These are phyloP conservation scores for Drosophila setosimentum DNA, from an alignment of 2,888 invertebrate species.

Conservation along the genomic window DNA sequence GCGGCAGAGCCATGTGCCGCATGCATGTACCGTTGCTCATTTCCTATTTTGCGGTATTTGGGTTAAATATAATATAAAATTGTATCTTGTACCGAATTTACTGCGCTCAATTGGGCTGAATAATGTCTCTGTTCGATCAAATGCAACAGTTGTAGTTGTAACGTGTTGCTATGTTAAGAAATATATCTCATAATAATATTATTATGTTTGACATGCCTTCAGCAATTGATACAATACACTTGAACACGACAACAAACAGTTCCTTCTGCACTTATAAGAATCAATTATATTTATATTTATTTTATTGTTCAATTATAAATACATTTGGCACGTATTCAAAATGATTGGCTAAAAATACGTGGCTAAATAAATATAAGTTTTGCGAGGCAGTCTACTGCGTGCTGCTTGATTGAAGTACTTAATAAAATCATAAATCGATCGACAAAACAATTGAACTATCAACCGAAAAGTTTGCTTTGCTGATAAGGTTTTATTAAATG, in stretches of 20 bases:
- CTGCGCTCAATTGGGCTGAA: constrained; percentile 49
- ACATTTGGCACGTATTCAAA: constrained; percentile 31
- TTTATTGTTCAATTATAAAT: constrained; percentile 2
- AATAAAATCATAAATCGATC: constrained; percentile 20
- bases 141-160: constrained; percentile 7
- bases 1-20: constrained; percentile 33
- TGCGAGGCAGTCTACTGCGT: neutral
- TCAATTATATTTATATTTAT: constrained; percentile 22
- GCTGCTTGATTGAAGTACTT: constrained; percentile 15
- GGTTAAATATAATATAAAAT: constrained; percentile 12
- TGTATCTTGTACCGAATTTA: constrained; percentile 26
- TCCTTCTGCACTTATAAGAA: neutral
- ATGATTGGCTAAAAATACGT: constrained; percentile 35
- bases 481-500: constrained; percentile 28
- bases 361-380: constrained; percentile 13
- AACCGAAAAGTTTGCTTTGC: constrained; percentile 21
- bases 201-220: neutral
- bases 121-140: constrained; percentile 1
- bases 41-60: constrained; percentile 8
- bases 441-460: constrained; percentile 17
- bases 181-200: neutral
- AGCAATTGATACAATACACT: neutral
- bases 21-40: constrained; percentile 42
- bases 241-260: constrained; percentile 3
- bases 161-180: constrained; percentile 31